phyloP scores from a whole-genome alignment of 2,797 vertebrate species.

The Hyperoplus immaculatus region DNA sequence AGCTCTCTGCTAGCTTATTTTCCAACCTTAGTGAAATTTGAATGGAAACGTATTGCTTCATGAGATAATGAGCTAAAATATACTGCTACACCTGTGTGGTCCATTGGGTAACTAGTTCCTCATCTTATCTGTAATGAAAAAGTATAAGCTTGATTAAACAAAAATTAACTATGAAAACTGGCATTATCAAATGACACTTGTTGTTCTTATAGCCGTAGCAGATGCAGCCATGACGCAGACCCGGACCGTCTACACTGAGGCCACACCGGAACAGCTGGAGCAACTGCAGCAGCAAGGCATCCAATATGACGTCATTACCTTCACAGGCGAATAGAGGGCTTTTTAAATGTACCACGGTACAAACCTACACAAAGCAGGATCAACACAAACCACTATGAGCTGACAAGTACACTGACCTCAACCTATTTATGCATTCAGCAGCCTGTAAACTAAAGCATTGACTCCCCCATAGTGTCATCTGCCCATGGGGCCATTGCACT shows the following conservation, averaged over 20 bases:
- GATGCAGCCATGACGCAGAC: slow-evolving; percentile 93
- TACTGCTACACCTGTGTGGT: not conserved
- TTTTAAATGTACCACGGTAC: not conserved
- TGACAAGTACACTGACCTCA: slow-evolving; percentile 51
- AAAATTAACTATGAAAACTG: not conserved
- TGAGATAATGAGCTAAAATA: not conserved
- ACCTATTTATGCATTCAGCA: slow-evolving; percentile 63
- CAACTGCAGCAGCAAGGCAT: slow-evolving; percentile 94
- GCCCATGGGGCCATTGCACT: slow-evolving; percentile 24
- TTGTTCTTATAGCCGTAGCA: slow-evolving; percentile 87
- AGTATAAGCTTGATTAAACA: not conserved
- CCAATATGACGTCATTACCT: slow-evolving; percentile 95
- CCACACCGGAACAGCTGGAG: slow-evolving; percentile 90
- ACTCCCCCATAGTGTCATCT: slow-evolving; percentile 30
- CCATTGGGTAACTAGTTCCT: not conserved
- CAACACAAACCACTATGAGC: slow-evolving; percentile 45
- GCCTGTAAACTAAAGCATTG: slow-evolving; percentile 48
- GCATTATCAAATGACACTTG: slow-evolving; percentile 2
- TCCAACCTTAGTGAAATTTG: not conserved
- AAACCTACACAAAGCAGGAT: slow-evolving; percentile 14
- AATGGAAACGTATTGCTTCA: not conserved
- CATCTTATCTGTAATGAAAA: not conserved
- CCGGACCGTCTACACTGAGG: slow-evolving; percentile 91
- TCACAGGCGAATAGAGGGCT: slow-evolving; percentile 84
- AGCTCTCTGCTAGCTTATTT: not conserved